Percentiles rank a stretch among this genome's conserved stretches.
Evolutionary conservation across 1,140 invertebrate species (phyloP).

Genomic region (Drosophila erecta): DNA sequence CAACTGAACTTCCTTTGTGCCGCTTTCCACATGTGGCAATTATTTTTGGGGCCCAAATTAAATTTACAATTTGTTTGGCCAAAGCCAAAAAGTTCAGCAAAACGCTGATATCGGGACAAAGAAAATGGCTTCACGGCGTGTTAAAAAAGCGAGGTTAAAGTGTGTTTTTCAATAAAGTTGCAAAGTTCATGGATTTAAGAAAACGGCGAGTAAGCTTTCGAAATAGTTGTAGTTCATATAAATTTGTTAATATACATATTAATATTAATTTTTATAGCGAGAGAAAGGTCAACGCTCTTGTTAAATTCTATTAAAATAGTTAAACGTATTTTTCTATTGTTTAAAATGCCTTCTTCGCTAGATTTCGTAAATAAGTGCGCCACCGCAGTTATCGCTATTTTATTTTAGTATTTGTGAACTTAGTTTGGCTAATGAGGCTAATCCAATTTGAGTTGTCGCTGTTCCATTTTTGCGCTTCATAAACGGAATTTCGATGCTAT

Average conservation of each 20-base stretch:
- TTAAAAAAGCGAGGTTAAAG: constrained; percentile 1
- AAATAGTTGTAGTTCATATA: neutral
- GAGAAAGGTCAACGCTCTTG: too few relatives aligned
- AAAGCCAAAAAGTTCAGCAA: constrained; percentile 17
- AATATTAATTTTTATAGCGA: neutral
- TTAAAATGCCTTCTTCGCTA: too few relatives aligned
- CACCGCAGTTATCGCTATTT: neutral
- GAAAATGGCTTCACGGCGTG: neutral
- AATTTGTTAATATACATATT: neutral
- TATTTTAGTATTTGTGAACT: neutral
- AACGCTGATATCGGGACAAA: constrained; percentile 17
- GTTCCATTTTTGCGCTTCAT: constrained; percentile 27
- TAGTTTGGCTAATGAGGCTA: constrained; percentile 29
- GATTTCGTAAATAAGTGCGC: neutral
- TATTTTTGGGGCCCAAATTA: constrained; percentile 29
- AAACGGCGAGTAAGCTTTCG: neutral
- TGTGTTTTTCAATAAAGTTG: neutral
- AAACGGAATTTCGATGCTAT: constrained; percentile 31
- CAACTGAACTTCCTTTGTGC: constrained; percentile 6
- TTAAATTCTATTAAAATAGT: too few relatives aligned
- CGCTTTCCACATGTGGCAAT: constrained; percentile 6
- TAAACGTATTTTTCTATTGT: too few relatives aligned
- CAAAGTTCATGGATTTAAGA: too few relatives aligned
- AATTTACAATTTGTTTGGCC: constrained; percentile 51
- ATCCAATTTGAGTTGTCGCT: constrained; percentile 36